phyloP scores from a whole-genome alignment of 64 coral and sea anemone genomes.

The Montipora efflorescens region DNA sequence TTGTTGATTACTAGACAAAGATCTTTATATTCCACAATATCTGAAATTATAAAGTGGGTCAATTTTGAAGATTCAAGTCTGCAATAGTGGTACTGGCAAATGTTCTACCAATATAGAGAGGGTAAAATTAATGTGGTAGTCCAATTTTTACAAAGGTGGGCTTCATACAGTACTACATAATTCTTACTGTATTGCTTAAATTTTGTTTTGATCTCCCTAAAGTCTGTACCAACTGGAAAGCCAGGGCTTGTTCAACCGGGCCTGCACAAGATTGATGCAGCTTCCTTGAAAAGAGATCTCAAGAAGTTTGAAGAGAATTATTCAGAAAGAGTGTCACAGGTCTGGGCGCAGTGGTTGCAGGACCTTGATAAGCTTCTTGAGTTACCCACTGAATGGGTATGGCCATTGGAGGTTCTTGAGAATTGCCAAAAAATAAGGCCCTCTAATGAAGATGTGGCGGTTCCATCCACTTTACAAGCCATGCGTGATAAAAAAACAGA shows the following conservation, averaged over 20 bases:
- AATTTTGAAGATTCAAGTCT: no score
- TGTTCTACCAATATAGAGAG: no score
- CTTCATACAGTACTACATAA: no score
- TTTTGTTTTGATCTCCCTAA: neutral
- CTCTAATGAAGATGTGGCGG: neutral
- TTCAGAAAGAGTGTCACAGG: neutral
- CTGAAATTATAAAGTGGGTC: no score
- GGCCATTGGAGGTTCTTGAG: neutral
- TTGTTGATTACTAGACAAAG: no score
- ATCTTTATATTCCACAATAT: no score
- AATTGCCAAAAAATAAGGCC: neutral
- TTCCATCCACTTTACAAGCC: neutral
- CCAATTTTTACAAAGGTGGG: no score
- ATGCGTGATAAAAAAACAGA: conserved; percentile 21
- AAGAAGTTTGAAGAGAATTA: neutral
- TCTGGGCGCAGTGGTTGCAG: neutral
- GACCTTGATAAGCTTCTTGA: neutral
- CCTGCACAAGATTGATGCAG: conserved; percentile 12
- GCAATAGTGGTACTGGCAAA: no score
- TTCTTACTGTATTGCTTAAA: no score
- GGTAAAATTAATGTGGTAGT: no score
- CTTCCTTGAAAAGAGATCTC: conserved; percentile 7
- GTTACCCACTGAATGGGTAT: neutral
- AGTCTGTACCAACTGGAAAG: neutral
- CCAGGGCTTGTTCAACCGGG: neutral